Conservation (phyloP, 1,140 invertebrate genomes). For the Leptinotarsa lineolata region DNA sequence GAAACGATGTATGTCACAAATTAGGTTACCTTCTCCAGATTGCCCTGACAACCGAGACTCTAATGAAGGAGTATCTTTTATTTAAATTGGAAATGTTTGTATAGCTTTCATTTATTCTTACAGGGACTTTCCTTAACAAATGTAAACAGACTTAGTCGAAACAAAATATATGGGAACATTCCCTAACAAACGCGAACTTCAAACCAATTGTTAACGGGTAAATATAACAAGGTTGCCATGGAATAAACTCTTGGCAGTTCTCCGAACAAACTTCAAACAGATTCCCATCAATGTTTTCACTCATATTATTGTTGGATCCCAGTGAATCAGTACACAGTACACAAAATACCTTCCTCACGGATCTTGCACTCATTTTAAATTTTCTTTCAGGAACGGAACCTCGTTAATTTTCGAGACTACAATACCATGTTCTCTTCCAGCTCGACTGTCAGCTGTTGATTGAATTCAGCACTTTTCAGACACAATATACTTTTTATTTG, state of each 20-base stretch:
- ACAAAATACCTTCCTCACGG: neutral
- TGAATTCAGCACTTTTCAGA: neutral
- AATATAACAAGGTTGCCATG: neutral
- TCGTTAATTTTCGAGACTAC: conserved; percentile 3
- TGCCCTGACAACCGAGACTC: neutral
- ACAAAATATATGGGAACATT: neutral
- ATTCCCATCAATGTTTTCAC: neutral
- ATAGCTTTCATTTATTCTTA: conserved; percentile 5
- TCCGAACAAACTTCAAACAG: neutral
- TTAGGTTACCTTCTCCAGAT: neutral
- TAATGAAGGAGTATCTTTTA: neutral
- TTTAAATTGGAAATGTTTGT: neutral
- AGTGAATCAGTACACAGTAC: neutral
- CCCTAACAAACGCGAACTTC: neutral
- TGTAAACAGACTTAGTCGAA: neutral
- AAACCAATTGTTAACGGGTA: conserved; percentile 2
- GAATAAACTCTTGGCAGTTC: neutral
- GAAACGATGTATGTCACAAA: too few relatives aligned
- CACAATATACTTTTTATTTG: neutral
- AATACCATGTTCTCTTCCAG: neutral
- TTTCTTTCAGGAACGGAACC: neutral
- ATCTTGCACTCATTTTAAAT: neutral
- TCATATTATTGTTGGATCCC: neutral
- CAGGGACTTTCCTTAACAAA: neutral
- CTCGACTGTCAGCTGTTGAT: neutral